These are phyloP conservation scores for Nerophis lumbriciformis DNA, from an alignment of 2,113 vertebrate genomes.

Conservation along the genomic window DNA sequence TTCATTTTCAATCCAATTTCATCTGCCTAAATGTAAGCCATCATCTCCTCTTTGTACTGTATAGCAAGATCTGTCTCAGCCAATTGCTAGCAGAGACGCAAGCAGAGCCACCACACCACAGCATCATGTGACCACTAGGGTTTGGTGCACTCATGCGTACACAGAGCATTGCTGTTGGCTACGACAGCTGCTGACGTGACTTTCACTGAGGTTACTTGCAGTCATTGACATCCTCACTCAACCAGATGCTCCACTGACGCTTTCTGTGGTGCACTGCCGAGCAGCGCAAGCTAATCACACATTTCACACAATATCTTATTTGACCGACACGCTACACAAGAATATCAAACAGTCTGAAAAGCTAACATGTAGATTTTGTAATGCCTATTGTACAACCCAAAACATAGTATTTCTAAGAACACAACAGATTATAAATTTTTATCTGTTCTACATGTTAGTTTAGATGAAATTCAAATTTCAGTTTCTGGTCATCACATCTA, in stretches of 20 bases:
- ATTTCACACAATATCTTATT: not conserved
- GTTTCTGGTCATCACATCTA: no score
- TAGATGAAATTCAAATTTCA: no score
- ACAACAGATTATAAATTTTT: no score
- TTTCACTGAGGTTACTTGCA: slow-evolving; percentile 34
- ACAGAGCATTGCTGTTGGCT: slow-evolving; percentile 14
- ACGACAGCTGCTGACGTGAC: slow-evolving; percentile 29
- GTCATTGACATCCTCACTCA: slow-evolving; percentile 27
- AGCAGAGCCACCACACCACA: slow-evolving; percentile 39
- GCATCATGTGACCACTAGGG: slow-evolving; percentile 36
- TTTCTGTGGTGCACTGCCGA: not conserved
- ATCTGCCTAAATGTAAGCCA: slow-evolving; percentile 12
- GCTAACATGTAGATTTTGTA: no score
- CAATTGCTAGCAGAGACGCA: slow-evolving; percentile 47
- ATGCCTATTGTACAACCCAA: no score
- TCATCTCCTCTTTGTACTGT: not conserved
- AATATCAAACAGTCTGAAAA: no score
- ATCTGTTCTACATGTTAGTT: no score
- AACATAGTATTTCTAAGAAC: no score
- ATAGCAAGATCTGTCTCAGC: slow-evolving; percentile 47
- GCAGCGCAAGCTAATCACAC: not conserved
- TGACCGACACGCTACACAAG: not conserved
- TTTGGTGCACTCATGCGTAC: slow-evolving; percentile 14
- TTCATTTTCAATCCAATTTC: not conserved
- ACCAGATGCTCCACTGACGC: slow-evolving; percentile 10